Percentiles rank a stretch among this genome's conserved stretches.
Conservation (phyloP, 2,797 vertebrate genomes). For the Etheostoma perlongum region DNA sequence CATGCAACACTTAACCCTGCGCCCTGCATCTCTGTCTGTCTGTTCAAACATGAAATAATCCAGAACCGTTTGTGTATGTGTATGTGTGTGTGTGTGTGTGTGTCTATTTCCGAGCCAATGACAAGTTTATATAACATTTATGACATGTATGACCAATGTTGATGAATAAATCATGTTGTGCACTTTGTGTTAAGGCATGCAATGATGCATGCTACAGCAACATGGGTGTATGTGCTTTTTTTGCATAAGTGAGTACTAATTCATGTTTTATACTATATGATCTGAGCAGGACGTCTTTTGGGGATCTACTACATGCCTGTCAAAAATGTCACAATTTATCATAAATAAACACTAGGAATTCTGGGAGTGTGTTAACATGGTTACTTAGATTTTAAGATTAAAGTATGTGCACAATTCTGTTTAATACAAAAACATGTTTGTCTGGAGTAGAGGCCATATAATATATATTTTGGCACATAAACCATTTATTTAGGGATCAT, state of each 20-base stretch:
- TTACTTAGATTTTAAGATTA: neutral
- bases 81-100: neutral
- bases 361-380: neutral
- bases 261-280: neutral
- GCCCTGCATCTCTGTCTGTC: constrained; percentile 16
- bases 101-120: neutral
- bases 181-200: constrained; percentile 1
- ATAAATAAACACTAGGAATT: neutral
- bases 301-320: neutral
- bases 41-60: constrained; percentile 24
- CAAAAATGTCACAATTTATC: neutral
- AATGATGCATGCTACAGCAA: constrained; percentile 2
- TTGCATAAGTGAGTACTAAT: neutral
- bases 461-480: neutral
- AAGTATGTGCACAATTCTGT: neutral
- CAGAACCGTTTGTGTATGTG: neutral
- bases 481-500: neutral
- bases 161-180: constrained; percentile 45
- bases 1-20: constrained; percentile 64
- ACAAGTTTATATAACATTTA: constrained; percentile 40
- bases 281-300: neutral
- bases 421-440: neutral
- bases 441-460: neutral
- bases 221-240: neutral
- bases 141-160: constrained; percentile 21